These are phyloP conservation scores for Mohoua ochrocephala DNA, from an alignment of 2,113 vertebrate genomes.

Conservation along the genomic window DNA sequence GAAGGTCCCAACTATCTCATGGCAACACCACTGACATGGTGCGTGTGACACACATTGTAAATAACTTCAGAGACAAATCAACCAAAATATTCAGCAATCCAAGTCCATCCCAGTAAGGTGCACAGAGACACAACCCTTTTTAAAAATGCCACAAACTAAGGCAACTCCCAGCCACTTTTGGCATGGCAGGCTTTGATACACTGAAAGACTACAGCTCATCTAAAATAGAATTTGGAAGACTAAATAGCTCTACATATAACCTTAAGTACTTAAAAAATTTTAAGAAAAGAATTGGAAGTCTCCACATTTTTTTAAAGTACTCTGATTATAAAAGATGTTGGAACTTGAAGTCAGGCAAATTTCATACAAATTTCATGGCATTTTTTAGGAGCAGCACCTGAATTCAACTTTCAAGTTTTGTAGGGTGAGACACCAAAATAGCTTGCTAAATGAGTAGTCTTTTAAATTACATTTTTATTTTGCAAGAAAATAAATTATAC, in stretches of 20 bases:
- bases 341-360: neutral
- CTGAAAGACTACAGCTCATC: neutral
- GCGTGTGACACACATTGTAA: neutral
- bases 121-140: neutral
- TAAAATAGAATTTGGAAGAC: neutral
- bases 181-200: neutral
- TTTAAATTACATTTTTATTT: constrained; percentile 91
- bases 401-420: neutral
- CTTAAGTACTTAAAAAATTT: neutral
- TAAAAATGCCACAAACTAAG: neutral
- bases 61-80: neutral
- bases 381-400: neutral
- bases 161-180: neutral
- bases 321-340: neutral
- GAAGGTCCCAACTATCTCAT: neutral
- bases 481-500: constrained; percentile 94
- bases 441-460: constrained; percentile 53
- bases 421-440: constrained; percentile 50
- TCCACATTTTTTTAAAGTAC: neutral
- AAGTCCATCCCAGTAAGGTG: neutral
- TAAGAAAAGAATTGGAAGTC: neutral
- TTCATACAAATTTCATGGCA: neutral
- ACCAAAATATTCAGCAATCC: neutral
- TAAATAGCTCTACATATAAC: neutral
- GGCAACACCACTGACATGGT: too few relatives aligned